Conservation (phyloP, 2,113 vertebrate genomes). For the Chaenogobius annularis region DNA sequence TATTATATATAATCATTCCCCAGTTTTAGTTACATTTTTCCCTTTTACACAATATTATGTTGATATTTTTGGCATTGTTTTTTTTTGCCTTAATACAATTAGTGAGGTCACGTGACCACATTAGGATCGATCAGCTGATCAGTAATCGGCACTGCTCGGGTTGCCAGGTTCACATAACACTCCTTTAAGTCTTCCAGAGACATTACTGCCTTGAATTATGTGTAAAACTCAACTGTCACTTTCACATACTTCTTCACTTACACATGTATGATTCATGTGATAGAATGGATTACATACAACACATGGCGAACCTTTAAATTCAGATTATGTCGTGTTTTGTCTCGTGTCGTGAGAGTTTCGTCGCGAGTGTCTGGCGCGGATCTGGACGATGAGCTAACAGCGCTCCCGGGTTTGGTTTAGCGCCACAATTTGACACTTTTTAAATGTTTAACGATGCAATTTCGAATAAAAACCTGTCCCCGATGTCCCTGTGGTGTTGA, state of each 20-base stretch:
- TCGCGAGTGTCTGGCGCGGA: conserved; percentile 21
- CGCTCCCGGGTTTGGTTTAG: conserved; percentile 35
- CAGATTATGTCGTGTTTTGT: neutral
- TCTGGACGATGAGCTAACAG: conserved; percentile 47
- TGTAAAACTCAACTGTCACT: no score
- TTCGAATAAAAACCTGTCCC: neutral
- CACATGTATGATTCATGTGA: neutral
- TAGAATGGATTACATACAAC: neutral
- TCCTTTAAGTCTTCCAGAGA: no score
- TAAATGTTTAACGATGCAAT: neutral
- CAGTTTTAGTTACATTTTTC: no score
- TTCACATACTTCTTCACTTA: no score
- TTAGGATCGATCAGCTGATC: conserved; percentile 42
- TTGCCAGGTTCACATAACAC: conserved; percentile 36
- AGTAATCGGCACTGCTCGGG: conserved; percentile 1
- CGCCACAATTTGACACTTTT: conserved; percentile 16
- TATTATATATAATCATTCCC: no score
- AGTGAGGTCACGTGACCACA: neutral
- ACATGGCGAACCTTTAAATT: neutral
- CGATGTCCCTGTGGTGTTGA: neutral
- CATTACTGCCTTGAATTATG: no score
- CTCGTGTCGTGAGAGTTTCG: neutral
- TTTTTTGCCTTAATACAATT: no score
- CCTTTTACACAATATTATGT: no score
- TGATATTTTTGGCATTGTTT: no score